Base-by-base conservation (phyloP, 2,797 vertebrate species). In the Carapus acus region DNA sequence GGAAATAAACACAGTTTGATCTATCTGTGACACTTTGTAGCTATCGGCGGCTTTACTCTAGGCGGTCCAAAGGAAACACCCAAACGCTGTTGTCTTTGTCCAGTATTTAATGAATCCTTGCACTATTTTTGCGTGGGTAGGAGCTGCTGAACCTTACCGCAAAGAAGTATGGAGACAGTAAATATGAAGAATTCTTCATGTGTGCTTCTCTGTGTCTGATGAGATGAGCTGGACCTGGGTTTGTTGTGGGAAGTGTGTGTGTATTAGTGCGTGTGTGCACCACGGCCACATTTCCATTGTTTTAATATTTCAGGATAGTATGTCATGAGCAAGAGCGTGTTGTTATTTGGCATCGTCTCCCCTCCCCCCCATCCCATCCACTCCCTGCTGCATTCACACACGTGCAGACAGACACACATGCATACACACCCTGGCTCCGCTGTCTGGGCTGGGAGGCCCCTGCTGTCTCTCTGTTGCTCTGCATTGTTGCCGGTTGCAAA, bases 401-500 rank as follows among this genome's bases (percentile, higher is more conserved):
- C 20, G 43, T 38, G 39, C 17, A 16, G 18, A 47, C 20, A 61
- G 2, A 45, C 8, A 51, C 7, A 51, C 20, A 62, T 46, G 23
- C 16, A 57, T 34, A 66, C 56, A 67, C 66, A 71, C 66, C 73
- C 62, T 62, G 58, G 56, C 75, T 69, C 64, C 59, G 43, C 63
- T 62, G 71, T 81, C 79, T 80, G 50, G 45, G 61, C 58, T 62
- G 53, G 65, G 75, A 77, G 80, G 65, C 73, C 73, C 67, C 62
- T 76, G n/a, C 67, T 55, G 65, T 81, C 54, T 79, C 58, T 53
- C 50, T 70, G 49, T 69, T 77, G 54, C 59, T 69, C 78, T 67
- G 73, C 64, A 72, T 79, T 81, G 79, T 83, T 79, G 64, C 66
- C 71, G 4, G 27, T 58, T 53, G 48, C 65, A 83, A 84, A 86